phyloP scores from a whole-genome alignment of 2,888 invertebrate genomes.

The Netelia virgata region DNA sequence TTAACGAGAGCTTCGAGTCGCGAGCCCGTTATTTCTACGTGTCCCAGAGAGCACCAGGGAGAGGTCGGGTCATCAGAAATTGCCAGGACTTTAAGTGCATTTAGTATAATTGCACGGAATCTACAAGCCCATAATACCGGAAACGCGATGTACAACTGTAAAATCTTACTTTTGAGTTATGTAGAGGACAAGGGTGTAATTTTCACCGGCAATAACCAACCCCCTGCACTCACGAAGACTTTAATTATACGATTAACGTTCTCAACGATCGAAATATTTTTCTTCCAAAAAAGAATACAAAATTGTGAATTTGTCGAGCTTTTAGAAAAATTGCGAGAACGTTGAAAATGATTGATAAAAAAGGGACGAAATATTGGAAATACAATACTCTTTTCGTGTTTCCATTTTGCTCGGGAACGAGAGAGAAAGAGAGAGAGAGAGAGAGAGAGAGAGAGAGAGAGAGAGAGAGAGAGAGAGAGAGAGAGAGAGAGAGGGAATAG shows the following conservation, averaged over 20 bases:
- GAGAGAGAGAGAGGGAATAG: neutral
- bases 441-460: neutral
- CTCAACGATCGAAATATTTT: neutral
- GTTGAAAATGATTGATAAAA: neutral
- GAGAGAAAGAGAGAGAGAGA: neutral
- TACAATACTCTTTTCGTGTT: conserved; percentile 15
- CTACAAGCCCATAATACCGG: conserved; percentile 21
- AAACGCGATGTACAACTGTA: conserved; percentile 25
- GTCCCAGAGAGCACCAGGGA: conserved; percentile 38
- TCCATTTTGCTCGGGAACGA: neutral
- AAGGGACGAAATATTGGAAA: conserved; percentile 25
- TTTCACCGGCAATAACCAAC: conserved; percentile 10
- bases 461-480: conserved; percentile 17
- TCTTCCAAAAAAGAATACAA: neutral
- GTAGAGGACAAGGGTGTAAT: conserved; percentile 30
- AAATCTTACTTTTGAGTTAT: conserved; percentile 40
- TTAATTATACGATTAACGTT: too few species aligned
- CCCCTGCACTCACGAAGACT: too few species aligned
- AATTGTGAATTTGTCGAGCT: conserved; percentile 19
- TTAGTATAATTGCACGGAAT: conserved; percentile 74
- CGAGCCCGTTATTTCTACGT: conserved; percentile 63
- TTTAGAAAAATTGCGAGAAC: neutral
- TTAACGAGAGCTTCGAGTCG: conserved; percentile 67
- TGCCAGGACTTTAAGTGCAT: conserved; percentile 70
- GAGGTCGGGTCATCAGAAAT: conserved; percentile 57